phyloP scores from a whole-genome alignment of 1,140 invertebrate genomes.

The Lepidurus packardi region DNA sequence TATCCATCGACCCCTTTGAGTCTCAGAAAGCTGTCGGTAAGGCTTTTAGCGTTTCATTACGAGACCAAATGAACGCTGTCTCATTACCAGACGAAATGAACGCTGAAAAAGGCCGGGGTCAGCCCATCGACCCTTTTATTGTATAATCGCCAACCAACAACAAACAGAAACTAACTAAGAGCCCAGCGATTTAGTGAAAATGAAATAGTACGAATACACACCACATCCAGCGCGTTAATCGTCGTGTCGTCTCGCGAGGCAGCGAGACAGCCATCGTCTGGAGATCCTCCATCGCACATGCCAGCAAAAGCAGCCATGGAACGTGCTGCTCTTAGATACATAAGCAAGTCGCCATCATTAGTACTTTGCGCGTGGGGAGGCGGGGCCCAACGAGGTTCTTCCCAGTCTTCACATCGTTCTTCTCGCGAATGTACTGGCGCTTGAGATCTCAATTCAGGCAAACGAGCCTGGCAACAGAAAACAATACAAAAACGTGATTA shows the following conservation, averaged over 20 bases:
- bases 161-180: too few relatives aligned
- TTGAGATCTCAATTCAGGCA: slow-evolving; percentile 71
- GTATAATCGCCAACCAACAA: too few relatives aligned
- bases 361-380: slow-evolving; percentile 50
- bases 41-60: too few relatives aligned
- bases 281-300: slow-evolving; percentile 96
- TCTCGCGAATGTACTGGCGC: slow-evolving; percentile 58
- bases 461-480: slow-evolving; percentile 56
- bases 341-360: slow-evolving; percentile 89
- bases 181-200: too few relatives aligned
- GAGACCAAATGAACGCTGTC: too few relatives aligned
- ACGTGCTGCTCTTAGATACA: slow-evolving; percentile 92
- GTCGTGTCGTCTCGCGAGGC: slow-evolving; percentile 95
- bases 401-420: slow-evolving; percentile 66
- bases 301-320: slow-evolving; percentile 93
- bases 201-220: slow-evolving; percentile 39
- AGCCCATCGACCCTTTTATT: too few relatives aligned
- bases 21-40: too few relatives aligned
- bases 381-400: slow-evolving; percentile 89
- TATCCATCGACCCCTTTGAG: too few relatives aligned
- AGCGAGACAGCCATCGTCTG: slow-evolving; percentile 92
- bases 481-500: slow-evolving; percentile 28
- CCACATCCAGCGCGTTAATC: slow-evolving; percentile 91
- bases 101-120: too few relatives aligned
- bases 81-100: too few relatives aligned